A percentile compares a stretch with the other conserved stretches of the same genome.
Evolutionary conservation across 2,797 vertebrate genomes (phyloP).

Genomic region (Eulemur albifrons): DNA sequence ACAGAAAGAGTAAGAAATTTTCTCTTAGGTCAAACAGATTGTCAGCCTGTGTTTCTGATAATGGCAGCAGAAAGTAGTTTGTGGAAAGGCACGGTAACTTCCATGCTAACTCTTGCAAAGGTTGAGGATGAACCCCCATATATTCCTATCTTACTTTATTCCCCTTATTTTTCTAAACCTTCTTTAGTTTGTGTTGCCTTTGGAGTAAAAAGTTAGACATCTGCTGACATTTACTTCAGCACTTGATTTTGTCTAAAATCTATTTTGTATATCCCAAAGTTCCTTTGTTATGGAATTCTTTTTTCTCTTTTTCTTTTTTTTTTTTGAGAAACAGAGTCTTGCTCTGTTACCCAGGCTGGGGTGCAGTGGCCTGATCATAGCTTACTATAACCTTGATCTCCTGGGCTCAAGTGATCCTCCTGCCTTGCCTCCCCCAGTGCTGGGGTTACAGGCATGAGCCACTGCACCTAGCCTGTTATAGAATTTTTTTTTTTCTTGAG

Average conservation of each 20-base stretch:
- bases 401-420: not conserved
- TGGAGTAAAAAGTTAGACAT: not conserved
- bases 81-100: not conserved
- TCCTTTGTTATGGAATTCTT: not conserved
- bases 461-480: not conserved
- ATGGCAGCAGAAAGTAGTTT: not conserved
- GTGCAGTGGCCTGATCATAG: not conserved
- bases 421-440: not conserved
- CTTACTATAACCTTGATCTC: not conserved
- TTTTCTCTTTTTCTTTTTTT: not conserved
- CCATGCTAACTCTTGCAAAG: not conserved
- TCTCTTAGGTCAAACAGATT: not conserved
- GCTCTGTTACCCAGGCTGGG: not conserved
- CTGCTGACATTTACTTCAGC: not conserved
- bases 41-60: not conserved
- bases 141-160: not conserved
- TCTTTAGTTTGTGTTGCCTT: not conserved
- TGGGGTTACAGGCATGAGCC: not conserved
- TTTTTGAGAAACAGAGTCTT: not conserved
- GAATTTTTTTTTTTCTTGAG: not conserved
- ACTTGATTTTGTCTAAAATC: not conserved
- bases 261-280: not conserved
- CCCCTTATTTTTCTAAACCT: not conserved
- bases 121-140: not conserved
- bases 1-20: not conserved